These are phyloP conservation scores for Microplitis manilae DNA, from an alignment of 2,888 invertebrate genomes.

Conservation along the genomic window DNA sequence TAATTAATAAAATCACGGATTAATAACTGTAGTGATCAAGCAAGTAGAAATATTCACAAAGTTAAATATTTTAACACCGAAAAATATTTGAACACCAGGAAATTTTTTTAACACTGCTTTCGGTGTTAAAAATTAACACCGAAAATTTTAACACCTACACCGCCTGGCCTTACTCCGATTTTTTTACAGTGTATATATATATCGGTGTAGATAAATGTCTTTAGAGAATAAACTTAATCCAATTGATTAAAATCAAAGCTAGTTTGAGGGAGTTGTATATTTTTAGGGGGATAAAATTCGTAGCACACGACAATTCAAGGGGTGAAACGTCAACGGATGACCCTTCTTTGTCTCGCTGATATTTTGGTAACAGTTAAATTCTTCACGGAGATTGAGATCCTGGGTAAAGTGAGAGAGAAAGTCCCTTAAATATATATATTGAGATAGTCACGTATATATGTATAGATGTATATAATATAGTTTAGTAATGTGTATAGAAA, in stretches of 20 bases:
- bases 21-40: too few relatives aligned
- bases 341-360: constrained; percentile 42
- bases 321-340: constrained; percentile 50
- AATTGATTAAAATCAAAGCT: neutral
- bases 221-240: constrained; percentile 37
- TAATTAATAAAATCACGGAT: too few relatives aligned
- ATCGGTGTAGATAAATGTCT: too few relatives aligned
- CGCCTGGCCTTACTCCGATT: too few relatives aligned
- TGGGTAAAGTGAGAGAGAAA: constrained; percentile 40
- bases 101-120: too few relatives aligned
- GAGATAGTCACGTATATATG: neutral
- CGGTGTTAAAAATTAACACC: too few relatives aligned
- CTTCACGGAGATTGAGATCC: constrained; percentile 67
- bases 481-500: constrained; percentile 15
- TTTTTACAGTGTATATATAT: too few relatives aligned
- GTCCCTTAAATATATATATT: neutral
- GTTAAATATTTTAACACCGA: too few relatives aligned
- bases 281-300: constrained; percentile 34
- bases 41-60: too few relatives aligned
- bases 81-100: too few relatives aligned
- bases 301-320: constrained; percentile 57
- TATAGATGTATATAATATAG: neutral
- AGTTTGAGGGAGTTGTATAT: neutral
- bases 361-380: constrained; percentile 60
- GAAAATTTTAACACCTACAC: too few relatives aligned